Base-by-base conservation (phyloP, 2,888 invertebrate genomes). In the Acleris literana region DNA sequence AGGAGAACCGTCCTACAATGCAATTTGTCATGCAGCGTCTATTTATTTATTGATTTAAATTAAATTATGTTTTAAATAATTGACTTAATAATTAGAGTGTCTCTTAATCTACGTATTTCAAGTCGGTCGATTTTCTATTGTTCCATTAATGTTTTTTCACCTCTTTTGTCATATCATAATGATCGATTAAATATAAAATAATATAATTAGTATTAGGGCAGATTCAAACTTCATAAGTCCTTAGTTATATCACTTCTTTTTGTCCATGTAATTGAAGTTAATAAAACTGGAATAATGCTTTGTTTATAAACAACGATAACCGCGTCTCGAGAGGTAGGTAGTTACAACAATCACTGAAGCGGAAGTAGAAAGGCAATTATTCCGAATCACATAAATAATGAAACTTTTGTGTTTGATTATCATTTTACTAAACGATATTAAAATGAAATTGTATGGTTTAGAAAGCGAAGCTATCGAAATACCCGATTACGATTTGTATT, bases 301-400 rank as follows among this genome's bases (percentile, higher is more conserved):
- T 64, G 68, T 64, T 68, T 68, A 68, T 55, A 68, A 59, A 68
- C 68, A 60, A 44, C 17, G 55, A 33, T 48, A 64, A 51, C 33
- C 53, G 43, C 20, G 39, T 2, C 44, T 29, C 18, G 43, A 56
- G 39, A 16, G 20, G 20, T 46, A 46, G 43, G 49, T 43, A 29
- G 9, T 33, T 55, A 54, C 39, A 49, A 51, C 51, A 11, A n/a
- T 20, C n/a, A 18, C 4, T 4, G 39, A 43, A 43, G 55, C 13
- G 17, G 60, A 29, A 60, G n/a, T 43, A 18, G 22, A 33, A 55
- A 46, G 60, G 13, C 49, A 25, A 33, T 33, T 5, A 22, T 3
- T 43, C 3, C n/a, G n/a, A 29, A 25, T 48, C 39, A 1, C 43
- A 22, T 39, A 58, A 17, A 43, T 22, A 29, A 65, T 65, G 65